Conservation (phyloP, 2,113 vertebrate genomes). For the Hippolais icterina region DNA sequence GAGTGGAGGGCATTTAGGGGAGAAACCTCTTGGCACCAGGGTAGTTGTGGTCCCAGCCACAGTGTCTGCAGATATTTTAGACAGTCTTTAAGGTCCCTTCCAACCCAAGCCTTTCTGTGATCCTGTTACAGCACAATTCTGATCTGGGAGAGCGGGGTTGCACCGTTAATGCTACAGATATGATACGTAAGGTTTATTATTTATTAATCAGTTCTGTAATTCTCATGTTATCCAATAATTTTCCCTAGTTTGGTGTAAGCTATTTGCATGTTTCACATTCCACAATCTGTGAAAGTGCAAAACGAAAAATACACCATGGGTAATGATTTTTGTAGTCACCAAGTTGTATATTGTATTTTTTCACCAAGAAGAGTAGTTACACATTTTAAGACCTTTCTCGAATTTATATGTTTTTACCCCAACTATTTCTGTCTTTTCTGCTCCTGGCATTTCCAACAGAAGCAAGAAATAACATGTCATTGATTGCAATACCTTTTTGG, state of each 20-base stretch:
- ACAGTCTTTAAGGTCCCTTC: not conserved
- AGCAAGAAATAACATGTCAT: not conserved
- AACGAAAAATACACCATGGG: not conserved
- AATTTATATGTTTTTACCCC: not conserved
- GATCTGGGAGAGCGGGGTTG: not conserved
- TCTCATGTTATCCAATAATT: not conserved
- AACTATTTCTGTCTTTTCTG: not conserved
- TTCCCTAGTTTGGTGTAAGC: not conserved
- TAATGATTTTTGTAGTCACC: not conserved
- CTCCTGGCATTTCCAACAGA: not conserved
- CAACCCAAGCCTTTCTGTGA: not conserved
- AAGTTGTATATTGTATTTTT: not conserved
- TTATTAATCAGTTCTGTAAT: not conserved
- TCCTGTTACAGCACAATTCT: not conserved
- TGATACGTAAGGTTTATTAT: not conserved
- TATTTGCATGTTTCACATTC: not conserved
- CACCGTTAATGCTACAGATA: not conserved
- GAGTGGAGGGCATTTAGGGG: not conserved
- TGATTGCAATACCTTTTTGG: not conserved
- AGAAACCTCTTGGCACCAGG: not conserved
- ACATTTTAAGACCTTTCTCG: not conserved
- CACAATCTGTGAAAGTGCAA: not conserved
- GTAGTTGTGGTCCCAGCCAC: not conserved
- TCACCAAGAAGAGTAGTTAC: not conserved
- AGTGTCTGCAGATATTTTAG: not conserved